These are phyloP conservation scores for Drosophila silvestris DNA, from an alignment of 2,888 invertebrate species.

Conservation along the genomic window DNA sequence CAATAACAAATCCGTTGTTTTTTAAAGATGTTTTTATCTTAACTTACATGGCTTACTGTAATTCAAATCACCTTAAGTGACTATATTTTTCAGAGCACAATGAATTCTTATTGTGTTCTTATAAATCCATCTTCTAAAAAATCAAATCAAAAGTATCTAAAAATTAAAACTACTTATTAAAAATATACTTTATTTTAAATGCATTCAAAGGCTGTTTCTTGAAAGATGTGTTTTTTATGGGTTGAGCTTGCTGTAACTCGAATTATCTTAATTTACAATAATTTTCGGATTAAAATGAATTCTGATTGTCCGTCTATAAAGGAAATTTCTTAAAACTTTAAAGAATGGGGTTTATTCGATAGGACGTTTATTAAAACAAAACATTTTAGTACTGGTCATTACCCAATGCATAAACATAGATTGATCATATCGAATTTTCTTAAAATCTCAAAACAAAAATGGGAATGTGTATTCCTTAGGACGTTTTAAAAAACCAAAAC, in stretches of 20 bases:
- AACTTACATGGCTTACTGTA: background rate
- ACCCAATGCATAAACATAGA: background rate
- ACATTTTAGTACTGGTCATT: background rate
- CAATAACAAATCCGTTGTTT: too few species aligned
- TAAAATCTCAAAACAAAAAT: background rate
- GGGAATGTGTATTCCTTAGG: background rate
- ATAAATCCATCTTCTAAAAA: background rate
- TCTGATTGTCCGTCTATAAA: too few species aligned
- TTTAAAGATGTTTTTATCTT: background rate
- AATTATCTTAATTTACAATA: background rate
- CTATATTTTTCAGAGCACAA: background rate
- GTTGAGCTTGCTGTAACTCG: background rate
- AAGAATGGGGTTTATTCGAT: background rate
- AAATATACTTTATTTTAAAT: background rate
- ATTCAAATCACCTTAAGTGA: background rate
- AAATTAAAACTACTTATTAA: background rate
- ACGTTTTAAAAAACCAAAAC: too few species aligned
- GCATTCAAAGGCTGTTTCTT: background rate
- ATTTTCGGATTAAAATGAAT: too few species aligned
- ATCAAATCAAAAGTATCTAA: accelerated
- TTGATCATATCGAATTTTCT: background rate
- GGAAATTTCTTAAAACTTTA: too few species aligned
- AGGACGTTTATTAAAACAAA: background rate
- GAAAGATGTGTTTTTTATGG: background rate
- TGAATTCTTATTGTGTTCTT: background rate